phyloP scores from a whole-genome alignment of 2,113 vertebrate genomes.

The Nycticebus coucang region DNA sequence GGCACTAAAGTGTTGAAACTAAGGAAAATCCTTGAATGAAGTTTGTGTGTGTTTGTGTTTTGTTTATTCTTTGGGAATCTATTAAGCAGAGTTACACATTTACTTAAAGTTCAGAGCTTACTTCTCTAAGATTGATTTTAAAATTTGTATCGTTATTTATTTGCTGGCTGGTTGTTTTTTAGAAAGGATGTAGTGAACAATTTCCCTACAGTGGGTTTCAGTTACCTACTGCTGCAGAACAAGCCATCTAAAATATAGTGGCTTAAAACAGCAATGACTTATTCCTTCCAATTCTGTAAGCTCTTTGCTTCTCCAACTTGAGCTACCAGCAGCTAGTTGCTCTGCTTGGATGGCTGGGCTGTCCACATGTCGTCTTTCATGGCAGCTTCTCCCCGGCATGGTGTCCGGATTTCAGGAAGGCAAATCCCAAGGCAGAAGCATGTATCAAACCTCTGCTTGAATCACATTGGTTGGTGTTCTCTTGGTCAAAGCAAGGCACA shows the following conservation, averaged over 20 bases:
- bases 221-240: background rate
- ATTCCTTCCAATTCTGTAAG: background rate
- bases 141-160: background rate
- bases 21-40: background rate
- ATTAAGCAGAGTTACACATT: background rate
- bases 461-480: background rate
- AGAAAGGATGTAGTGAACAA: background rate
- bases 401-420: background rate
- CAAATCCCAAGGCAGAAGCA: background rate
- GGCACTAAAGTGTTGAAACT: background rate
- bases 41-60: background rate
- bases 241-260: background rate
- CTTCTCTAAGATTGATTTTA: background rate
- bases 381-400: background rate
- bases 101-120: background rate
- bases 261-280: background rate
- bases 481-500: conserved; percentile 8
- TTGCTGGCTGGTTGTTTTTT: conserved; percentile 13
- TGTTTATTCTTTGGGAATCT: background rate
- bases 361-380: background rate
- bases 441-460: background rate
- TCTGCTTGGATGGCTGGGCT: background rate
- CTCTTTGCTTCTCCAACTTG: background rate
- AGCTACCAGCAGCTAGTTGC: background rate
- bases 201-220: background rate